phyloP scores from a whole-genome alignment of 2,888 invertebrate species.

The Melanophora roralis region DNA sequence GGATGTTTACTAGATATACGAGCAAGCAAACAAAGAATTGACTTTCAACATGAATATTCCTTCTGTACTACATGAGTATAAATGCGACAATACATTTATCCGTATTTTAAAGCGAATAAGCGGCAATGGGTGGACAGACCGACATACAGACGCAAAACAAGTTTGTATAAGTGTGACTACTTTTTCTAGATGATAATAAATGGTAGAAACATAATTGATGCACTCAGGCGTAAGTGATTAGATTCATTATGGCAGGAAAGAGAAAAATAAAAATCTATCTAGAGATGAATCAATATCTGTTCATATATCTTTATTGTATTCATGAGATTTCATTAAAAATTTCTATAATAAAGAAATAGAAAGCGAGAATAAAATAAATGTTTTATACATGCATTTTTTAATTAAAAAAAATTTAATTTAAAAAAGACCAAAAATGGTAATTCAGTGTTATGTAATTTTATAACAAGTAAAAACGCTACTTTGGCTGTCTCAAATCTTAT shows the following conservation, averaged over 20 bases:
- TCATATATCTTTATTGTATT: background rate
- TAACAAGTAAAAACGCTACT: too few relatives aligned
- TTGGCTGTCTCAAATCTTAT: too few relatives aligned
- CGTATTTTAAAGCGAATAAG: background rate
- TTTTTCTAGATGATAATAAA: slow-evolving; percentile 64
- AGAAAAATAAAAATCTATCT: slow-evolving; percentile 60
- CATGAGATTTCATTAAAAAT: background rate
- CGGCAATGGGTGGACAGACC: background rate
- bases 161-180: slow-evolving; percentile 18
- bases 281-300: slow-evolving; percentile 54
- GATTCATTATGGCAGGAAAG: slow-evolving; percentile 74
- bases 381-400: too few relatives aligned
- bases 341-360: background rate
- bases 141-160: slow-evolving; percentile 5
- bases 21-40: slow-evolving; percentile 25
- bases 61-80: background rate
- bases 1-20: slow-evolving; percentile 18
- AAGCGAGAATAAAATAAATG: background rate
- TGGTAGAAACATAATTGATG: slow-evolving; percentile 76
- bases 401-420: too few relatives aligned
- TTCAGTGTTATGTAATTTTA: too few relatives aligned
- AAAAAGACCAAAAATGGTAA: too few relatives aligned
- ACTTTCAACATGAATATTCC: slow-evolving; percentile 18
- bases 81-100: background rate
- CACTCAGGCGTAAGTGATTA: slow-evolving; percentile 77